phyloP scores from a whole-genome alignment of 2,797 vertebrate genomes.

The Gorsachius magnificus region DNA sequence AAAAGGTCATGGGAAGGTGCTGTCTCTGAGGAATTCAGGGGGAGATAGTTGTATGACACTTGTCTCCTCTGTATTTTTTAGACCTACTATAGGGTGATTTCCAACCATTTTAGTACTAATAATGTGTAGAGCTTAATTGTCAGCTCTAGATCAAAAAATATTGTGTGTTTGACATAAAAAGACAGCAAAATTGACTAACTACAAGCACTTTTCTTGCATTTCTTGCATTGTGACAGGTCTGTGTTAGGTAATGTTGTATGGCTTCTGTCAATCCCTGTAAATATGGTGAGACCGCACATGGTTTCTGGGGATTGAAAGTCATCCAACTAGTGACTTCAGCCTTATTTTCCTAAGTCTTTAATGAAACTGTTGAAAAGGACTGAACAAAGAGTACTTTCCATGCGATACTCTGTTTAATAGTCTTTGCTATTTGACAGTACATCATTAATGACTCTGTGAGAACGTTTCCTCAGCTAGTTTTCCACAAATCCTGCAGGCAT shows the following conservation, averaged over 20 bases:
- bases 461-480: background rate
- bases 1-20: background rate
- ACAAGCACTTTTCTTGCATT: background rate
- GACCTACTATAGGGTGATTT: background rate
- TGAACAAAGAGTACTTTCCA: background rate
- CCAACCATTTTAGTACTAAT: background rate
- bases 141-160: background rate
- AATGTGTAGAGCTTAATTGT: background rate
- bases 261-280: background rate
- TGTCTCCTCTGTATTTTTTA: background rate
- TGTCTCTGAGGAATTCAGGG: background rate
- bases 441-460: background rate
- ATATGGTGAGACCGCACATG: background rate
- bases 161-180: background rate
- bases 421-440: background rate
- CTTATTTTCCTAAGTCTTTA: background rate
- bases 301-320: background rate
- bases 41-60: background rate
- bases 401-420: background rate
- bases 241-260: background rate
- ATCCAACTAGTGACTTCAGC: background rate
- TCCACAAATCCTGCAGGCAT: background rate
- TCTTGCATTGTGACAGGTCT: background rate
- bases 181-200: background rate
- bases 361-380: background rate